A percentile compares a stretch with the other conserved stretches of the same genome.
Conservation (phyloP, 2,888 invertebrate species). For the Andrena trimmerana region DNA sequence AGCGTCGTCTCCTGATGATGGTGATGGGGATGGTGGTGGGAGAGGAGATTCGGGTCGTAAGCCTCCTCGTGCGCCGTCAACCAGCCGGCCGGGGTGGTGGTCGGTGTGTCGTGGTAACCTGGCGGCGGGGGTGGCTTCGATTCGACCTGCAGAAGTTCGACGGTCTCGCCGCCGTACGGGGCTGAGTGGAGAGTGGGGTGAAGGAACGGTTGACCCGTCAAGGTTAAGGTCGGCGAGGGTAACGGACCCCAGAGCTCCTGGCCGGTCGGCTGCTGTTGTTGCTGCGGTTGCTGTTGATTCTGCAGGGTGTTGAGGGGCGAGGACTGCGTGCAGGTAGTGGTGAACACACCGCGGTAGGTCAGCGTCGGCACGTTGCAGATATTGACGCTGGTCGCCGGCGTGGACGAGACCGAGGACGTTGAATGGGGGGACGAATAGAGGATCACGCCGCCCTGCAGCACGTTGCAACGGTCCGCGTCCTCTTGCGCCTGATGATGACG, state of each 20-base stretch:
- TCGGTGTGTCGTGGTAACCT: conserved; percentile 89
- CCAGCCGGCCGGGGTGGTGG: conserved; percentile 85
- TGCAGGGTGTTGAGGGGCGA: conserved; percentile 88
- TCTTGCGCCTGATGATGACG: conserved; percentile 80
- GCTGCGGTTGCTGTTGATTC: conserved; percentile 87
- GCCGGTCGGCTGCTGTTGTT: conserved; percentile 84
- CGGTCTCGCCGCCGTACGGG: conserved; percentile 82
- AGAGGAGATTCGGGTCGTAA: conserved; percentile 86
- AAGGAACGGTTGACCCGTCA: conserved; percentile 81
- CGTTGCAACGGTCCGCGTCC: conserved; percentile 81
- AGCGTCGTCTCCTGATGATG: conserved; percentile 88
- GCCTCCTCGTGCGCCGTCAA: conserved; percentile 85
- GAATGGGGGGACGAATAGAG: conserved; percentile 82
- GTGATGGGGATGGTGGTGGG: conserved; percentile 87
- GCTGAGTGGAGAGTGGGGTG: conserved; percentile 83
- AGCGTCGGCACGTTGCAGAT: conserved; percentile 84
- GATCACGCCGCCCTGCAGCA: conserved; percentile 82
- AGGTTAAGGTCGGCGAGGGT: conserved; percentile 82
- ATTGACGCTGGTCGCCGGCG: conserved; percentile 83
- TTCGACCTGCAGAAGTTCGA: conserved; percentile 82
- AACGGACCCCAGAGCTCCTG: conserved; percentile 83
- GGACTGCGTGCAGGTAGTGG: conserved; percentile 89
- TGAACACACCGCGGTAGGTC: conserved; percentile 90
- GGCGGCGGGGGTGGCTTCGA: conserved; percentile 86
- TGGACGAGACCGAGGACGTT: conserved; percentile 74